Conservation (phyloP, 2,797 vertebrate genomes). For the Enteromius paludinosus region DNA sequence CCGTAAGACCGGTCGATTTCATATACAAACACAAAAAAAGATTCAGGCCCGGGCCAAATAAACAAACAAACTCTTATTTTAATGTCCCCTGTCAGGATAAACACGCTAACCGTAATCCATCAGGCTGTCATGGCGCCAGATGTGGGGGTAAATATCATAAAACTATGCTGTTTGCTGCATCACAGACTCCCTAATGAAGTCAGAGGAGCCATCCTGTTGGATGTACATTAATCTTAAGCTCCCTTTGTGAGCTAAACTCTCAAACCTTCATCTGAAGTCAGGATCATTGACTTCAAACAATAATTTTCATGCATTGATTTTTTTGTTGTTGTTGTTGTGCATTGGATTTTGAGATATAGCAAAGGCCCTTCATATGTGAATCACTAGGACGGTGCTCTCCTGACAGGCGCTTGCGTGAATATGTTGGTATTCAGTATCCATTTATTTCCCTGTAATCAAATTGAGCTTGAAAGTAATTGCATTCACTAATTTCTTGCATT, state of each 20-base stretch:
- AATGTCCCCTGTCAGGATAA: conserved; percentile 66
- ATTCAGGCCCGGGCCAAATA: conserved; percentile 43
- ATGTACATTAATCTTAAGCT: conserved; percentile 48
- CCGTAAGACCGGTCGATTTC: background rate
- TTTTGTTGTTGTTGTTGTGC: background rate
- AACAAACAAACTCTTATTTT: conserved; percentile 63
- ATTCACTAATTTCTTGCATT: conserved; percentile 33
- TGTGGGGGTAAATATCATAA: conserved; percentile 65
- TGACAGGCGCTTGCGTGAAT: conserved; percentile 10
- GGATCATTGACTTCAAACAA: background rate
- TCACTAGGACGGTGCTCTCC: background rate
- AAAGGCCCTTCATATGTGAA: conserved; percentile 34
- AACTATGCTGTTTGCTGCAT: conserved; percentile 57
- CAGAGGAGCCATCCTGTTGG: conserved; percentile 37
- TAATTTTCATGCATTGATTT: conserved; percentile 21
- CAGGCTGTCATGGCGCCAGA: conserved; percentile 68
- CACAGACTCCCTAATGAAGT: conserved; percentile 50
- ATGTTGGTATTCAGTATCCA: conserved; percentile 10
- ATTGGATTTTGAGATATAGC: conserved; percentile 14
- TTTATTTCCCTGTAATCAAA: conserved; percentile 43
- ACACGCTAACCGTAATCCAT: conserved; percentile 68
- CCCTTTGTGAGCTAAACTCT: conserved; percentile 23
- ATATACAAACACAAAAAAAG: background rate
- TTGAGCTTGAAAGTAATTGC: conserved; percentile 34
- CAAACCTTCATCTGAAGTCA: conserved; percentile 18